Evolutionary conservation across 2,888 invertebrate genomes (phyloP).

Genomic region (Trachelus tabidus): DNA sequence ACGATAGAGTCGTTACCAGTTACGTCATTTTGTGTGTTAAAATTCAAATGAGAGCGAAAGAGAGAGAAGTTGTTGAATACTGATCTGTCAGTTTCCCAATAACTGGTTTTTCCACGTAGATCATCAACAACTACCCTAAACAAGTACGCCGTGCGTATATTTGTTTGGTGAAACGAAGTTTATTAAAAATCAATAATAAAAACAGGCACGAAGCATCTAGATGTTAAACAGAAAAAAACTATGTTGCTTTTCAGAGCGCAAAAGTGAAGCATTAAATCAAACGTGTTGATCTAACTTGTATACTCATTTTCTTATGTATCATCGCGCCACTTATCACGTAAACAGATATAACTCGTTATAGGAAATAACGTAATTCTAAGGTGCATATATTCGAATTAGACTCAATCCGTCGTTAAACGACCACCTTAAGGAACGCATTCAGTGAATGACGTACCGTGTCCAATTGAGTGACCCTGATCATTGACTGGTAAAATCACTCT

Average conservation of each 20-base stretch:
- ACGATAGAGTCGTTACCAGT: not conserved
- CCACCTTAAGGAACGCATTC: no score
- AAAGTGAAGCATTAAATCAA: not conserved
- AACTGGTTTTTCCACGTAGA: not conserved
- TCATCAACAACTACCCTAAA: not conserved
- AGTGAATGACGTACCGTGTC: no score
- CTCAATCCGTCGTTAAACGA: no score
- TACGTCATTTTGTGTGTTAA: not conserved
- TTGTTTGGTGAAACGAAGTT: not conserved
- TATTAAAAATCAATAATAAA: not conserved
- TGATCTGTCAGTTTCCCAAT: not conserved
- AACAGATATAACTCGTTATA: not conserved
- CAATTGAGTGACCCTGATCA: no score
- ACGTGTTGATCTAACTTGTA: not conserved
- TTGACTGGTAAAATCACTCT: no score
- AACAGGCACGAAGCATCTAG: not conserved
- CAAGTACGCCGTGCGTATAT: not conserved
- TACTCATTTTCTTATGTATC: not conserved
- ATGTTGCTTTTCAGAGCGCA: no score
- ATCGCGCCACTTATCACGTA: not conserved
- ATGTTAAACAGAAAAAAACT: not conserved
- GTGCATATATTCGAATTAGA: no score
- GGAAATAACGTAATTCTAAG: not conserved
- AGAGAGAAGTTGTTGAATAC: not conserved
- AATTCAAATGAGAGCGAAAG: not conserved